phyloP scores from a whole-genome alignment of 2,888 invertebrate species.

The Chrysolina americana region DNA sequence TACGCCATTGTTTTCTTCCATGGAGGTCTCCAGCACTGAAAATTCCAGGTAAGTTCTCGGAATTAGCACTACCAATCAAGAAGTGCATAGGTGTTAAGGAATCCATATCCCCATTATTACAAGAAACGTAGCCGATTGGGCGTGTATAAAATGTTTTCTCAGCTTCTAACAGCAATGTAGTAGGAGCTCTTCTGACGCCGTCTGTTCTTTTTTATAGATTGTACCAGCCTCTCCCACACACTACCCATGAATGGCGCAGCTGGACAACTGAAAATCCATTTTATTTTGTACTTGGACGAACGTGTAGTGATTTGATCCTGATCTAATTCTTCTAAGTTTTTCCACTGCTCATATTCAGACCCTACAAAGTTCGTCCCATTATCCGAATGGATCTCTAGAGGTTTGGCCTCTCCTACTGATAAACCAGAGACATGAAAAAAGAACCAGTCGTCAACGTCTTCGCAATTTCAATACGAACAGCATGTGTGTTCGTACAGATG shows the following conservation, averaged over 20 bases:
- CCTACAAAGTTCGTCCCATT: too few species aligned
- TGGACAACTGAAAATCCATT: background rate
- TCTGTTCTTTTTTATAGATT: background rate
- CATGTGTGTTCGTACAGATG: too few species aligned
- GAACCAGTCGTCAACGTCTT: too few species aligned
- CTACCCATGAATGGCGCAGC: background rate
- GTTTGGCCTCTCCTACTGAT: too few species aligned
- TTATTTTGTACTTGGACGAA: background rate
- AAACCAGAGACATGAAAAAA: too few species aligned
- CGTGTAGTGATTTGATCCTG: background rate
- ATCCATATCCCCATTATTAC: background rate
- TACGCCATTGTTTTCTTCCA: too few species aligned
- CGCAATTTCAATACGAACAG: too few species aligned
- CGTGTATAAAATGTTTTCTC: background rate
- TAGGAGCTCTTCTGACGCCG: background rate
- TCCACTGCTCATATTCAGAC: too few species aligned
- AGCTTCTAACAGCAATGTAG: background rate
- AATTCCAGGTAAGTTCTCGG: background rate
- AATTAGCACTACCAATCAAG: background rate
- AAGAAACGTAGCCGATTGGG: background rate
- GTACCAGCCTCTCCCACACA: background rate
- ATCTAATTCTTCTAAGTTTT: background rate
- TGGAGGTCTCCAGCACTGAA: background rate
- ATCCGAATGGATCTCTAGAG: too few species aligned
- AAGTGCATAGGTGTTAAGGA: background rate